phyloP scores from a whole-genome alignment of 2,888 invertebrate genomes.

The Tuberolachnus salignus region DNA sequence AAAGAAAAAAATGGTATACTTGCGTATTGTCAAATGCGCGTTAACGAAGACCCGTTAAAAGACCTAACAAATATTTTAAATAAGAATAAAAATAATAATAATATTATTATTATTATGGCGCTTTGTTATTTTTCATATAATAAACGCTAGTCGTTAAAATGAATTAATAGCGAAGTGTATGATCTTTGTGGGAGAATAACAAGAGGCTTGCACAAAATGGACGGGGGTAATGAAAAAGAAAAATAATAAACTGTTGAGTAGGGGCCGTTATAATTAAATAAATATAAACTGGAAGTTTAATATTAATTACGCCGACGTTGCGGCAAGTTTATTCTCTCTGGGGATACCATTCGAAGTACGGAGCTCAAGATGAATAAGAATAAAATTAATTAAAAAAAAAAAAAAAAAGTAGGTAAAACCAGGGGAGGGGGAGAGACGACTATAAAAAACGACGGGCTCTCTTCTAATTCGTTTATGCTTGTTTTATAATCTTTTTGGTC shows the following conservation, averaged over 20 bases:
- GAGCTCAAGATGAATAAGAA: constrained; percentile 17
- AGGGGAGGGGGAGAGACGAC: background rate
- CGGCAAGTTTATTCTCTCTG: constrained; percentile 34
- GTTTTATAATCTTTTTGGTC: background rate
- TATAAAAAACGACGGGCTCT: background rate
- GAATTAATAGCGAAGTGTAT: constrained; percentile 40
- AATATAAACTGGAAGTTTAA: constrained; percentile 41
- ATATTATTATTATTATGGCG: background rate
- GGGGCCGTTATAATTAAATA: constrained; percentile 41
- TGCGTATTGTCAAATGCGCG: background rate
- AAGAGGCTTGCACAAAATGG: background rate
- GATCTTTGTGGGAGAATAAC: constrained; percentile 22
- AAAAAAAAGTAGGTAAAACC: background rate
- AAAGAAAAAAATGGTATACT: too few relatives aligned
- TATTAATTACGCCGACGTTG: constrained; percentile 44
- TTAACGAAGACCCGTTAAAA: background rate
- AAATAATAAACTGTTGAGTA: constrained; percentile 48
- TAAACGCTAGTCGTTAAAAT: constrained; percentile 34
- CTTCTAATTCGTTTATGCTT: background rate
- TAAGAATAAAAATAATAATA: background rate
- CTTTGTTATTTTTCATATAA: constrained; percentile 17
- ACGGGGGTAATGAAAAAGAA: constrained; percentile 33
- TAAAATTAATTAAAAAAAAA: constrained; percentile 22
- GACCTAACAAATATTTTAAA: background rate
- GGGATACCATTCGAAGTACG: constrained; percentile 40